Evolutionary conservation across 2,113 vertebrate genomes (phyloP).

Genomic region (Eulemur rufifrons): DNA sequence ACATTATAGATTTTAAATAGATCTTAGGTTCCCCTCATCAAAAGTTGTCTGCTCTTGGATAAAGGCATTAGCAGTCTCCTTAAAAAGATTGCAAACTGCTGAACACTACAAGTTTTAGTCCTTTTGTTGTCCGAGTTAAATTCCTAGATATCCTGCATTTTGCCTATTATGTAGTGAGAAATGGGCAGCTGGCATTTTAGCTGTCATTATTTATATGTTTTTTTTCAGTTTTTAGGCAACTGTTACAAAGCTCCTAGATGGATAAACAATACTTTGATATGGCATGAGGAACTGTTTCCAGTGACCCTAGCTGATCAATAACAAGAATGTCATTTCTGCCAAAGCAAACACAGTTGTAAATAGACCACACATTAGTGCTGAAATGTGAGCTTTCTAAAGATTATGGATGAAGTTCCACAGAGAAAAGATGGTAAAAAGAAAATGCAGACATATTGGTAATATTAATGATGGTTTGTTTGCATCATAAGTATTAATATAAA

Average conservation of each 20-base stretch:
- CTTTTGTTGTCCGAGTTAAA: neutral
- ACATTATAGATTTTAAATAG: constrained; percentile 71
- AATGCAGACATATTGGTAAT: neutral
- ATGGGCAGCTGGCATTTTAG: neutral
- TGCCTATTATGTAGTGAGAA: neutral
- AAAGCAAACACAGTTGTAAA: constrained; percentile 28
- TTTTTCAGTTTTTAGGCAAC: constrained; percentile 20
- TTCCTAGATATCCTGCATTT: neutral
- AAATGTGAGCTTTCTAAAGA: neutral
- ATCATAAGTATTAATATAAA: neutral
- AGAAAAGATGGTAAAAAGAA: neutral
- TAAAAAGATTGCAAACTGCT: neutral
- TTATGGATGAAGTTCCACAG: neutral
- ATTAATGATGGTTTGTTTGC: neutral
- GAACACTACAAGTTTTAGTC: neutral
- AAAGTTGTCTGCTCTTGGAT: neutral
- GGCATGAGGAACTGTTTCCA: neutral
- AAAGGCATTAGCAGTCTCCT: constrained; percentile 25
- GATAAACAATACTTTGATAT: constrained; percentile 21
- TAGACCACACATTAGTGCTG: neutral
- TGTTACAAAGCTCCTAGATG: constrained; percentile 19
- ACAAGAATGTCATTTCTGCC: constrained; percentile 22
- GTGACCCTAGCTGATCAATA: constrained; percentile 8
- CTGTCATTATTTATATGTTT: constrained; percentile 20
- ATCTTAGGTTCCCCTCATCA: constrained; percentile 33